A percentile compares a stretch with the other conserved stretches of the same genome.
Evolutionary conservation across 2,888 invertebrate species (phyloP).

Genomic region (Autographa gamma): DNA sequence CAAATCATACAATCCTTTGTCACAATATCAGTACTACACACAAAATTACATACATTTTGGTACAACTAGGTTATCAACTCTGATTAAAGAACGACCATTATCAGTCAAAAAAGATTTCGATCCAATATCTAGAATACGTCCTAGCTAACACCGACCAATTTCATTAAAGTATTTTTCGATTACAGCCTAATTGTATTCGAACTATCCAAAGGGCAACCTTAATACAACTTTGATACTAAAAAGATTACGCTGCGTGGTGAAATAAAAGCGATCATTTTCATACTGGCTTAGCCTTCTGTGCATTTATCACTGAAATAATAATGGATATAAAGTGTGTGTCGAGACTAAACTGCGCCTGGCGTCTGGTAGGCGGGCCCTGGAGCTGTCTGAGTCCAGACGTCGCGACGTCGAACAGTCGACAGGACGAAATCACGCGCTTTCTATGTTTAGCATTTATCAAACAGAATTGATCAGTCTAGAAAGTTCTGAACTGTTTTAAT

Average conservation of each 20-base stretch:
- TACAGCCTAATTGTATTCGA: slow-evolving; percentile 1
- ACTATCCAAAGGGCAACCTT: slow-evolving; percentile 1
- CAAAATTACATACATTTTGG: background rate
- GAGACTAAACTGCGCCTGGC: slow-evolving; percentile 45
- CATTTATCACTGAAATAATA: slow-evolving; percentile 48
- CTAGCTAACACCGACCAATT: background rate
- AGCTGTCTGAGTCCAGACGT: slow-evolving; percentile 28
- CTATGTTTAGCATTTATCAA: slow-evolving; percentile 36
- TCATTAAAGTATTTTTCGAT: background rate
- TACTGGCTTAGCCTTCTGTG: slow-evolving; percentile 28
- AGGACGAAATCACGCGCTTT: slow-evolving; percentile 25
- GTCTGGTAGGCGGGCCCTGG: slow-evolving; percentile 47
- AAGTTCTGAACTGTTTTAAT: slow-evolving; percentile 17
- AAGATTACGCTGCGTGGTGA: slow-evolving; percentile 23
- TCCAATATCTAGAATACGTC: background rate
- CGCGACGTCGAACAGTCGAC: slow-evolving; percentile 20
- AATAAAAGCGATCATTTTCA: slow-evolving; percentile 33
- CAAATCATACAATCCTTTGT: background rate
- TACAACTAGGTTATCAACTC: background rate
- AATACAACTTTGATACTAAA: slow-evolving; percentile 13
- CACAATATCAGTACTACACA: background rate
- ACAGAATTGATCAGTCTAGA: slow-evolving; percentile 30
- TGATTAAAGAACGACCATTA: background rate
- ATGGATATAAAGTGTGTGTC: slow-evolving; percentile 45
- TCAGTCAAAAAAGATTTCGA: slow-evolving; percentile 5